Conservation (phyloP, 2,888 invertebrate genomes). For the Chrysolina haemoptera region DNA sequence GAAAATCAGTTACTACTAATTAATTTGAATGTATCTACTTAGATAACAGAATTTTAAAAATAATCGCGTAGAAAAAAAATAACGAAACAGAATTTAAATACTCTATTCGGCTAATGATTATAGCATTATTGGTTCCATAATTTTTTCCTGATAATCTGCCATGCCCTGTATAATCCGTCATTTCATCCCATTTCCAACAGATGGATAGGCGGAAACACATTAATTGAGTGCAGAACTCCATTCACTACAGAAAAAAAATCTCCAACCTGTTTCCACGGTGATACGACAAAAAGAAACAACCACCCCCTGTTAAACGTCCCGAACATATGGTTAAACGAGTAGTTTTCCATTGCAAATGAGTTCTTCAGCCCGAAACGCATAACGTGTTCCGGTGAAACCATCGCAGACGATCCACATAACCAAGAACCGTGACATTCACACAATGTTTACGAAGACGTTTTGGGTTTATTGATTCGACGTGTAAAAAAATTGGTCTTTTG, state of each 20-base stretch:
- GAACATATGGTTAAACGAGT: conserved; percentile 20
- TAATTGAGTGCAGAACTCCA: not conserved
- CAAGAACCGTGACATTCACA: not conserved
- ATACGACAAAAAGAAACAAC: conserved; percentile 24
- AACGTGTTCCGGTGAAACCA: conserved; percentile 15
- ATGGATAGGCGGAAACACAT: not conserved
- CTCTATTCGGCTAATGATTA: no score
- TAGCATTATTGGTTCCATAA: no score
- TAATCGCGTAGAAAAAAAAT: no score
- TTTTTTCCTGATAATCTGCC: no score
- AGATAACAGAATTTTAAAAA: no score
- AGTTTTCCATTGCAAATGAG: conserved; percentile 14
- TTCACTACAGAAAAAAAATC: conserved; percentile 1
- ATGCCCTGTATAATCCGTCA: no score
- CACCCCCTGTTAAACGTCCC: not conserved
- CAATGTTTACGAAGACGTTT: conserved; percentile 2
- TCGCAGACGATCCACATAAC: conserved; percentile 10
- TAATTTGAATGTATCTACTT: no score
- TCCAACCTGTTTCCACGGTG: conserved; percentile 35
- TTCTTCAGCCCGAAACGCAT: conserved; percentile 3
- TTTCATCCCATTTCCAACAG: not conserved
- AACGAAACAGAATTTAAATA: no score
- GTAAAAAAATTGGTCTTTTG: not conserved
- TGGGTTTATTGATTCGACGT: not conserved
- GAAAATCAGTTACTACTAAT: no score